Evolutionary conservation across 2,113 vertebrate genomes (phyloP), one percentile per base, ranked within the genome.

Genomic region (Cyanoramphus novaezelandiae): DNA sequence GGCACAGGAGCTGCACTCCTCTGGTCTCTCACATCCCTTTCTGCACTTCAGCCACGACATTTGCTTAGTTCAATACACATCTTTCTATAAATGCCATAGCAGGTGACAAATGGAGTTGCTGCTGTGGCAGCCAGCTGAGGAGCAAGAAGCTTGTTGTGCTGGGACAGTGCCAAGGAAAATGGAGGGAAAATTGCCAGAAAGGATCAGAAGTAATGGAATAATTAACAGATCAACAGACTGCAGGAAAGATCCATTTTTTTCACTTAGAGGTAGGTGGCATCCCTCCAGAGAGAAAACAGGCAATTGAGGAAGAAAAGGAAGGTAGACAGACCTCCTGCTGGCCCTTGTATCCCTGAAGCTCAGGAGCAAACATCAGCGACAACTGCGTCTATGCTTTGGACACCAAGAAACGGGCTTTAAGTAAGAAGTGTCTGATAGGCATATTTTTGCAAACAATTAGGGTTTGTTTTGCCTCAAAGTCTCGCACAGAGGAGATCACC

Each of bases 141-240:
- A 91, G 17, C 6, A 14, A 69, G 57, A 24, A 20, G 6, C 35
- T 86, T 55, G 25, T 71, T 28, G 44, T 47, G 18, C 19, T 19
- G 6, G 17, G 37, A 41, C n/a, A 59, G 19, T 64, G 47, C 31
- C 52, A 69, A 44, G 15, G 44, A 84, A 93, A 68, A 53, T 8
- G 28, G 57, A 67, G 11, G 37, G 27, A 67, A 88, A 86, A 67
- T 53, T 80, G 17, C 64, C 80, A 90, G 72, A 46, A 47, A 44
- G 24, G 47, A 37, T 64, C 25, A 75, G 59, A 76, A 69, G 28
- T 11, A 37, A 64, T 19, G 82, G 35, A 41, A 70, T 90, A 59
- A 82, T 47, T 4, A 88, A 18, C 21, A 41, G 25, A 39, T 7
- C 0, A 1, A 43, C n/a, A 3, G 8, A 17, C 9, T 11, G 2